Base-by-base conservation (phyloP, 2,888 invertebrate species). In the Clunio marinus region DNA sequence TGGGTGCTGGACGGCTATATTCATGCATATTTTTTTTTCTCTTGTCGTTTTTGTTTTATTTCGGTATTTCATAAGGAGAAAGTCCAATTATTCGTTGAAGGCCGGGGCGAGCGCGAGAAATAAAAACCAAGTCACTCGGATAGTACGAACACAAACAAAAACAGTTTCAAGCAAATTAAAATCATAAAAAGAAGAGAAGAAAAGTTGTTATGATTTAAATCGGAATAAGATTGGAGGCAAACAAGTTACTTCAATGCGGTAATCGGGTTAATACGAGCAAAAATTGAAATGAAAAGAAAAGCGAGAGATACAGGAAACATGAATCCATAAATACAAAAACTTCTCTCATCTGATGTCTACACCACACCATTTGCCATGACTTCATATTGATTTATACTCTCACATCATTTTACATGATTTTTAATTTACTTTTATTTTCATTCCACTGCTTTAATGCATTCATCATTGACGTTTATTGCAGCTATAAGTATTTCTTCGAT, bases 41-140 rank as follows among this genome's bases (percentile, higher is more conserved):
- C 41, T 15, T n/a, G 15, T 3, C n/a, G 17, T 22, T 20, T 51
- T 17, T 22, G n/a, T 51, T 51, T 22, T 22, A 51, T 51, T 51
- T 51, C 22, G 51, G 51, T 51, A 17, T 51, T 51, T 51, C 51
- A 20, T 51, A 51, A 51, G 51, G 46, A 63, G 63, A 63, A 63
- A 46, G 46, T 63, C 37, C 46, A 63, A 63, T 63, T 63, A 63
- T 46, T 17, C 10, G 22, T 24, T 46, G 63, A 63, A 51, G 46
- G 45, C 27, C 63, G 37, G n/a, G n/a, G 24, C 25, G n/a, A 63
- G 63, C 59, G 28, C 41, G 59, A n/a, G 27, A 15, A 46, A 63
- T 37, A 25, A 15, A 63, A 63, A 46, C 17, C 45, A 63, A 46
- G 63, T 46, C 63, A 41, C 24, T 62, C 62, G 62, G 62, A 28